A percentile compares a stretch with the other conserved stretches of the same genome.
Conservation (phyloP, 1,140 invertebrate species). For the Polypedilum vanderplanki region DNA sequence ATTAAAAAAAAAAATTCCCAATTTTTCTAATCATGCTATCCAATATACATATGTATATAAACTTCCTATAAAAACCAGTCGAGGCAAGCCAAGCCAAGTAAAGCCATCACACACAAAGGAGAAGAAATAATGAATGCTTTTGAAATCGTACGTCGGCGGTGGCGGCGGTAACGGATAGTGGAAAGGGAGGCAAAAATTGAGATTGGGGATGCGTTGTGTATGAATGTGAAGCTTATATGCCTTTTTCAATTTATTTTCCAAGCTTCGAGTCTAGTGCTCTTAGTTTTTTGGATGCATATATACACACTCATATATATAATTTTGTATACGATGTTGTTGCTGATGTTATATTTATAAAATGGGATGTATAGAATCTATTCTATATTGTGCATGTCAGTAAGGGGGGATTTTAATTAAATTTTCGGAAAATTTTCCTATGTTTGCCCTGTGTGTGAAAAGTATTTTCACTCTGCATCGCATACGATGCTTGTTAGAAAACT, state of each 20-base stretch:
- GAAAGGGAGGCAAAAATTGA: not conserved
- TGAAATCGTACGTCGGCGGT: not conserved
- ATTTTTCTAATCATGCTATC: no score
- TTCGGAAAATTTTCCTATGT: not conserved
- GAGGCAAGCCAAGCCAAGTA: not conserved
- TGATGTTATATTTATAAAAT: not conserved
- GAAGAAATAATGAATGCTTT: conserved; percentile 19
- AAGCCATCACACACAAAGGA: conserved; percentile 16
- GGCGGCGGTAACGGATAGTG: not conserved
- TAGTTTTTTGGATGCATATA: not conserved
- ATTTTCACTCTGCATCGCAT: not conserved
- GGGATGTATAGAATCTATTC: not conserved
- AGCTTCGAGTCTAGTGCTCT: not conserved
- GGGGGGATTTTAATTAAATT: conserved; percentile 18
- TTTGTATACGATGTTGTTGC: not conserved
- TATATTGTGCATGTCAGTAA: not conserved
- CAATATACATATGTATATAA: not conserved
- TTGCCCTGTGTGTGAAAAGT: not conserved
- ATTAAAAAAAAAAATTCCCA: no score
- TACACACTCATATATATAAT: not conserved
- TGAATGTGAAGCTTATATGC: not conserved
- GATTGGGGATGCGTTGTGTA: not conserved
- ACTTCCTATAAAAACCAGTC: conserved; percentile 2
- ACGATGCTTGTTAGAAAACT: conserved; percentile 18
- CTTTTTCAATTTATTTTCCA: not conserved